These are phyloP conservation scores for Phyllotreta cruciferae DNA, from an alignment of 2,888 invertebrate species.

Conservation along the genomic window DNA sequence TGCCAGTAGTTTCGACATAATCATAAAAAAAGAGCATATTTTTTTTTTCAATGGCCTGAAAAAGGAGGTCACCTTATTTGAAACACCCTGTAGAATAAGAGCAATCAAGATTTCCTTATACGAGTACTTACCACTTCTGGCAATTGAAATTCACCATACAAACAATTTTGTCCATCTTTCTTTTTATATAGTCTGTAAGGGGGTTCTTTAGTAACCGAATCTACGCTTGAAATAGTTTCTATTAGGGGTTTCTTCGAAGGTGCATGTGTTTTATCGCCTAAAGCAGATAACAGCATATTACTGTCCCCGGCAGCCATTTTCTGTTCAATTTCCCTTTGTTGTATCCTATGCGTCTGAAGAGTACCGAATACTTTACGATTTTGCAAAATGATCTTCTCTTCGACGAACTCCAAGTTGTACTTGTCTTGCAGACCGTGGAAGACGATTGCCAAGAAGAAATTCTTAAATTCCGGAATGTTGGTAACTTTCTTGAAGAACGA, in stretches of 20 bases:
- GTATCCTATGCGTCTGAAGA: slow-evolving; percentile 76
- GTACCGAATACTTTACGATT: slow-evolving; percentile 78
- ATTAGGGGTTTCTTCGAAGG: slow-evolving; percentile 48
- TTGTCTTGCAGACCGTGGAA: slow-evolving; percentile 83
- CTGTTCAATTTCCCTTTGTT: slow-evolving; percentile 69
- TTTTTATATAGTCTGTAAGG: slow-evolving; percentile 68
- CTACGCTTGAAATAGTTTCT: slow-evolving; percentile 52
- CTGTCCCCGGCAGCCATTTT: slow-evolving; percentile 49
- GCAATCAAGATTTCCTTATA: background rate
- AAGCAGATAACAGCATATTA: slow-evolving; percentile 42
- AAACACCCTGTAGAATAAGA: no score
- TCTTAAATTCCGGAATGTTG: slow-evolving; percentile 73
- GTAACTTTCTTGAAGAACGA: slow-evolving; percentile 79
- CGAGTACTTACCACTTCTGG: slow-evolving; percentile 64
- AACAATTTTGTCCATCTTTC: slow-evolving; percentile 64
- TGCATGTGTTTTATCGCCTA: slow-evolving; percentile 28
- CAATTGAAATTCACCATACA: slow-evolving; percentile 70
- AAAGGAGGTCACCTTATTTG: no score
- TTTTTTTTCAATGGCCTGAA: no score
- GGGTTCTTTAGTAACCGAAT: slow-evolving; percentile 59
- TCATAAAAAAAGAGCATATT: no score
- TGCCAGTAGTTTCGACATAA: no score
- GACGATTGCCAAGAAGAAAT: slow-evolving; percentile 80
- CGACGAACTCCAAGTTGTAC: slow-evolving; percentile 73
- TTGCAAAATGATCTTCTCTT: slow-evolving; percentile 72